These are phyloP conservation scores for Agrochola lychnidis DNA, from an alignment of 2,888 invertebrate genomes.

Conservation along the genomic window DNA sequence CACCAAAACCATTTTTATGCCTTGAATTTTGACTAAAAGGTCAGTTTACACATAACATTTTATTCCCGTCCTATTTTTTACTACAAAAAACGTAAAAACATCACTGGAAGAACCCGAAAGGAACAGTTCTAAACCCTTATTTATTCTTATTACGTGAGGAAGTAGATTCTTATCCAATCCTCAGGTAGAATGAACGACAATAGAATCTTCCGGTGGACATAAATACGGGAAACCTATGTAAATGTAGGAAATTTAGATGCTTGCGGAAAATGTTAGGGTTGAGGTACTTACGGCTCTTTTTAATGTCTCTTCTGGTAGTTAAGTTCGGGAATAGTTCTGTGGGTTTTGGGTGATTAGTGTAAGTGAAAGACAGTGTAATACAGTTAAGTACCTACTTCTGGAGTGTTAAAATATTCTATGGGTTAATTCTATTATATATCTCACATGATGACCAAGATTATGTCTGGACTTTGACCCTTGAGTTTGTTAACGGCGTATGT, in stretches of 20 bases:
- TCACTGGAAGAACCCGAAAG: conserved; percentile 31
- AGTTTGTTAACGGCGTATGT: too few relatives aligned
- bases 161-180: conserved; percentile 66
- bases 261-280: conserved; percentile 44
- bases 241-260: conserved; percentile 61
- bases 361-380: background rate
- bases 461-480: too few relatives aligned
- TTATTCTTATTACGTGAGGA: conserved; percentile 64
- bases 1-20: background rate
- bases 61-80: background rate
- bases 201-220: conserved; percentile 65
- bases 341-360: conserved; percentile 12
- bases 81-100: conserved; percentile 30
- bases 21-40: background rate
- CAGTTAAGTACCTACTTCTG: background rate
- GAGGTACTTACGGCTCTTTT: conserved; percentile 32
- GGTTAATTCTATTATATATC: background rate
- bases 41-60: background rate
- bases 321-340: conserved; percentile 17
- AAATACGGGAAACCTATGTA: conserved; percentile 66
- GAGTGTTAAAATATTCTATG: background rate
- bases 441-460: too few relatives aligned
- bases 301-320: conserved; percentile 46
- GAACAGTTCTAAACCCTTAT: conserved; percentile 60
- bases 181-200: conserved; percentile 66